A percentile compares a stretch with the other conserved stretches of the same genome.
phyloP scores from a whole-genome alignment of 2,888 invertebrate genomes.

The Harpalus rufipes region DNA sequence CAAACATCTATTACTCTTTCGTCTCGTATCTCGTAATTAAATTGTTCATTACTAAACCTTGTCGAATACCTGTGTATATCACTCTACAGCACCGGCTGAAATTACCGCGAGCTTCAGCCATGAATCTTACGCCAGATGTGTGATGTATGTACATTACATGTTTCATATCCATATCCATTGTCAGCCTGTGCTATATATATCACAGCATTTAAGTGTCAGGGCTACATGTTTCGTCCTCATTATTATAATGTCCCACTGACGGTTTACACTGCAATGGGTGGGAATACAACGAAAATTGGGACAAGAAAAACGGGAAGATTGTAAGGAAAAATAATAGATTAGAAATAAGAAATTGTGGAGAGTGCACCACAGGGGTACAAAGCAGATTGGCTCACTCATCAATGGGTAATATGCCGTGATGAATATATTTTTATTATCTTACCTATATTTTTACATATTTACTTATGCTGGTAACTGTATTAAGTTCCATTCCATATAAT shows the following conservation, averaged over 20 bases:
- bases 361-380: no score
- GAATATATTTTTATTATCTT: no score
- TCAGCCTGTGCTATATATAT: constrained; percentile 32
- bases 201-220: constrained; percentile 44
- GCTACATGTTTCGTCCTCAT: constrained; percentile 32
- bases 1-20: constrained; percentile 3
- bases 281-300: neutral
- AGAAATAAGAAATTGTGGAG: no score
- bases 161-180: constrained; percentile 10
- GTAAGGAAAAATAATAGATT: no score
- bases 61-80: constrained; percentile 18
- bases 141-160: constrained; percentile 34
- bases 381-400: no score
- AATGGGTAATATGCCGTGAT: no score
- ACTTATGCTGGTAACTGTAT: no score
- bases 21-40: neutral
- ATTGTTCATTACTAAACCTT: constrained; percentile 11
- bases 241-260: constrained; percentile 23
- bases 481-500: no score
- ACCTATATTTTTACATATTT: no score
- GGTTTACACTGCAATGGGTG: neutral
- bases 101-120: neutral
- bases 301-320: no score
- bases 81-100: neutral
- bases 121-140: constrained; percentile 40